A percentile compares a stretch with the other conserved stretches of the same genome.
Conservation (phyloP, 2,797 vertebrate genomes). For the Paratrypauchen microcephalus region DNA sequence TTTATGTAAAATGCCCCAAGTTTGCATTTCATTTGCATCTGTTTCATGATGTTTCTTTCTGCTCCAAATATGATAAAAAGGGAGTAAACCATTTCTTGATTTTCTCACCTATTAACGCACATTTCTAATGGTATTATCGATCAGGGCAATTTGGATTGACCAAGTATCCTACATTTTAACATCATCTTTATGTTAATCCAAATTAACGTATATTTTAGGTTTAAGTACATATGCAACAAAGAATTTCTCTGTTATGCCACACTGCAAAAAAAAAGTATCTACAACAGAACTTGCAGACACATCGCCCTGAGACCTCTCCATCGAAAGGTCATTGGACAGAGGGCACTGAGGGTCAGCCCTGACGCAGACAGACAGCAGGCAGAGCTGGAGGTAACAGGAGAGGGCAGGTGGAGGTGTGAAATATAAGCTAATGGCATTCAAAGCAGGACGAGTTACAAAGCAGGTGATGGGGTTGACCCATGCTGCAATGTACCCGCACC, state of each 20-base stretch:
- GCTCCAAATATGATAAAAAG: too few relatives aligned
- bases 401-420: conserved; percentile 66
- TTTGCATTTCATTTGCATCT: too few relatives aligned
- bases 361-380: conserved; percentile 31
- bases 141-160: background rate
- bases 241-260: background rate
- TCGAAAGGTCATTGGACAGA: conserved; percentile 28
- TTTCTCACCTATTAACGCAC: background rate
- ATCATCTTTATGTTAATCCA: background rate
- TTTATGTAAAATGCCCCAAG: background rate
- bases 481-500: background rate
- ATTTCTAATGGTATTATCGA: background rate
- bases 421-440: conserved; percentile 60
- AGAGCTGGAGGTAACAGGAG: conserved; percentile 56
- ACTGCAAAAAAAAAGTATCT: background rate
- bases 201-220: background rate
- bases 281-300: background rate
- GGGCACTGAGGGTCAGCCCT: conserved; percentile 53
- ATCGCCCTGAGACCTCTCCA: background rate
- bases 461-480: background rate
- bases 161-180: background rate
- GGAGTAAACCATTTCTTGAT: background rate
- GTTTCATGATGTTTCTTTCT: background rate
- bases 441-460: background rate
- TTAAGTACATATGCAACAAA: background rate